Evolutionary conservation across 2,888 invertebrate genomes (phyloP), one percentile per base, ranked within the genome.

Genomic region (Ephialtes manifestator): DNA sequence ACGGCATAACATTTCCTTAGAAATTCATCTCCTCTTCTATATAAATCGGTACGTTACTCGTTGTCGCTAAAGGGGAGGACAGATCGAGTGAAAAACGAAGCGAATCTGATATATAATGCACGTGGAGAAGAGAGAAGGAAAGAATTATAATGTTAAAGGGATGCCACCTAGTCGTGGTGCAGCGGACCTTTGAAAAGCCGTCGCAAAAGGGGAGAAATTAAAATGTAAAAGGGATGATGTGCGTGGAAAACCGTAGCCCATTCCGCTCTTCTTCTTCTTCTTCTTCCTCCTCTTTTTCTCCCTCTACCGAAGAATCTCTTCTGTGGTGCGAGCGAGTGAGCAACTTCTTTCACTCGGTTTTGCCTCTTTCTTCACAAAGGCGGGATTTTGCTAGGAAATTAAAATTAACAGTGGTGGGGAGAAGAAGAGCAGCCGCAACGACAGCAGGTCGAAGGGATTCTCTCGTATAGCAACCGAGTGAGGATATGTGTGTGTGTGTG

Each of bases 171-270:
- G 80, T 82, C 80, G 86, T 87, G 85, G 85, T 65, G 58, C 51
- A 79, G 84, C 79, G 78, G 87, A 87, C 88, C 90, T 93, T 92
- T 92, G 92, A 90, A 93, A 92, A 90, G 91, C 91, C 90, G 88
- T 88, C 86, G 91, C 90, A 91, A 93, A 93, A 93, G 92, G 93
- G 93, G 92, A 93, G 92, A 93, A 93, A 93, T 93, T 93, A 93
- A 93, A 93, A 93, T 93, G 92, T 93, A 93, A 93, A 93, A 93
- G 93, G 92, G 93, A 92, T 92, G 93, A 93, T 93, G 92, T 91
- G 91, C 92, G 91, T 91, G 92, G 91, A 92, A 93, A 93, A 92
- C 87, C 91, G 88, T 89, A 90, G 90, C 87, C 89, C 86, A 81
- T 72, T 48, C 51, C 83, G 87, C 87, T 83, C 86, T 85, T 85